Evolutionary conservation across 2,797 vertebrate genomes (phyloP).

Genomic region (Tragelaphus eurycerus): DNA sequence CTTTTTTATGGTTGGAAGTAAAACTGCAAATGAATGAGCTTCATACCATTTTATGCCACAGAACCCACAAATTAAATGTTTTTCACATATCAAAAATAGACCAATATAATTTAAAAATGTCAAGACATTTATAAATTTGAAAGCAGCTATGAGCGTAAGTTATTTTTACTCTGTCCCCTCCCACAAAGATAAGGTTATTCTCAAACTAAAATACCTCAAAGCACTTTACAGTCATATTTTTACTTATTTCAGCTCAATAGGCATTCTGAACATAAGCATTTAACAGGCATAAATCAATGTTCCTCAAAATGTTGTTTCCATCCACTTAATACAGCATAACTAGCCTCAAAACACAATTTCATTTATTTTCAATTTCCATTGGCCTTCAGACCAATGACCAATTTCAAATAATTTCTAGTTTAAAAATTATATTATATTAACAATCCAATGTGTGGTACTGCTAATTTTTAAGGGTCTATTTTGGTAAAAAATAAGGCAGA

Average conservation of each 20-base stretch:
- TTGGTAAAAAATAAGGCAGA: not conserved
- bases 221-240: conserved; percentile 34
- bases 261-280: conserved; percentile 20
- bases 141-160: conserved; percentile 38
- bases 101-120: conserved; percentile 74
- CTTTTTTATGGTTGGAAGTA: not conserved
- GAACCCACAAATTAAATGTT: not conserved
- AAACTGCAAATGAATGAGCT: not conserved
- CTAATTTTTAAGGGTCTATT: not conserved
- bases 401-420: conserved; percentile 59
- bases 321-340: not conserved
- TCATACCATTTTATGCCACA: not conserved
- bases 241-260: conserved; percentile 1
- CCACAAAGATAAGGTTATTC: conserved; percentile 46
- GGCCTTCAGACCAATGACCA: conserved; percentile 19
- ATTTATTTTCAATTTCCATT: conserved; percentile 42
- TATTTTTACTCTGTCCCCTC: conserved; percentile 34
- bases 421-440: not conserved
- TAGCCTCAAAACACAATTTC: conserved; percentile 52
- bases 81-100: conserved; percentile 53
- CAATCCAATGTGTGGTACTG: not conserved
- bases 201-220: conserved; percentile 59
- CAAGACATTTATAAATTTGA: conserved; percentile 74
- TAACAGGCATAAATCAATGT: conserved; percentile 53
- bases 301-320: conserved; percentile 52